Evolutionary conservation across 2,113 vertebrate species (phyloP), one percentile per base, ranked within the genome.

Genomic region (Atractosteus spatula): DNA sequence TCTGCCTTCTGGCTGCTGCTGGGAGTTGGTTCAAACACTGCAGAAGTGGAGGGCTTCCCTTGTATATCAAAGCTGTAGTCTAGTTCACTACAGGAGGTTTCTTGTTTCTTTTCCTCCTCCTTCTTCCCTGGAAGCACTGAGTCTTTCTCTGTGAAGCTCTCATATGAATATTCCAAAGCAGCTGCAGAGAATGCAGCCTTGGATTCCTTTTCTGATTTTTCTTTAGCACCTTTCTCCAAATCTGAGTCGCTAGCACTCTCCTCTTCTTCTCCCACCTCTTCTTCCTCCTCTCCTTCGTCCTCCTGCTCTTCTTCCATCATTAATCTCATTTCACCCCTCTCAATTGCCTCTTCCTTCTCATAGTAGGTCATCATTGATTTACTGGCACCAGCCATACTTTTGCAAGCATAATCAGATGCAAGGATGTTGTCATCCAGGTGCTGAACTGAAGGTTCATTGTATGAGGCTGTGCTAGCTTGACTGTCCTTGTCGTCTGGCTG

Each of bases 141-240:
- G 11, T 70, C 78, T 72, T 87, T 11, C 41, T 41, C 62, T 64
- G 62, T 17, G 62, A 43, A 64, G 8, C 17, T 6, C 16, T 64
- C 62, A 64, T 64, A 43, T 3, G 41, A 7, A 41, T 41, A 64
- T 5, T 3, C 59, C 14, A 29, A 29, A 29, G 59, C 14, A 29
- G 59, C 59, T 3, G 6, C 82, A 75, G 69, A 75, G 41, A 83
- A 55, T 42, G 77, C 81, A 72, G 78, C 82, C 71, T 79, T 80
- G 3, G 69, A 74, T 62, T 94, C 92, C 80, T 97, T 98, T 69
- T 97, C 95, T 3, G 94, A 93, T 78, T 87, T 92, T 69, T 97
- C 95, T 83, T 90, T 93, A 76, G 93, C 90, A 0, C 95, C 96
- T 85, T 98, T 98, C 70, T 98, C 96, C 68, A 92, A 69, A 68